Evolutionary conservation across 2,113 vertebrate genomes (phyloP).

Genomic region (Alouatta palliata): DNA sequence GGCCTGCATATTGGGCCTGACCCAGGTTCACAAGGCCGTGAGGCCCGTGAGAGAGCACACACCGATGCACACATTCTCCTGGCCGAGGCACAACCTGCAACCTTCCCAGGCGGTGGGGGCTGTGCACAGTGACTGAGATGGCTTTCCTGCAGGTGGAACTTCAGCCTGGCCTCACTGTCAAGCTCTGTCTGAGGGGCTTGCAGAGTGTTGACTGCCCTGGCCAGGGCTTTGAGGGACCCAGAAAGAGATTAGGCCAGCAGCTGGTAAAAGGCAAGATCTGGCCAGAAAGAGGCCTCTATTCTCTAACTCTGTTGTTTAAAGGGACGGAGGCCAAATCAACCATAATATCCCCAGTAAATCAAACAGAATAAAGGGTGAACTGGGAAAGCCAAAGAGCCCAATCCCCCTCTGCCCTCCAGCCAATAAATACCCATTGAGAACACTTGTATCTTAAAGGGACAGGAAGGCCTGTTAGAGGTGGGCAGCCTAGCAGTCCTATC

Average conservation of each 20-base stretch:
- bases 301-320: not conserved
- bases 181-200: not conserved
- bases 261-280: not conserved
- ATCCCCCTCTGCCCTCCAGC: not conserved
- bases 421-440: not conserved
- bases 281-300: not conserved
- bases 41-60: not conserved
- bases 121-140: rapidly evolving
- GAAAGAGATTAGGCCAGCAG: slow-evolving; percentile 16
- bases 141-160: not conserved
- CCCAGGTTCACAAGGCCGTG: not conserved
- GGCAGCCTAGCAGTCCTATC: not conserved
- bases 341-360: not conserved
- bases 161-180: not conserved
- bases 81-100: not conserved
- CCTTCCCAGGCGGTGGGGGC: not conserved
- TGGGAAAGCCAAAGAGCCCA: not conserved
- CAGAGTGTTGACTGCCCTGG: not conserved
- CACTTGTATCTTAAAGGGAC: not conserved
- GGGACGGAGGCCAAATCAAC: not conserved
- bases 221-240: not conserved
- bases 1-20: not conserved
- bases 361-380: not conserved
- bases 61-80: not conserved
- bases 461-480: not conserved